Conservation (phyloP, 2,797 vertebrate genomes). For the Paramormyrops hopkinsi region DNA sequence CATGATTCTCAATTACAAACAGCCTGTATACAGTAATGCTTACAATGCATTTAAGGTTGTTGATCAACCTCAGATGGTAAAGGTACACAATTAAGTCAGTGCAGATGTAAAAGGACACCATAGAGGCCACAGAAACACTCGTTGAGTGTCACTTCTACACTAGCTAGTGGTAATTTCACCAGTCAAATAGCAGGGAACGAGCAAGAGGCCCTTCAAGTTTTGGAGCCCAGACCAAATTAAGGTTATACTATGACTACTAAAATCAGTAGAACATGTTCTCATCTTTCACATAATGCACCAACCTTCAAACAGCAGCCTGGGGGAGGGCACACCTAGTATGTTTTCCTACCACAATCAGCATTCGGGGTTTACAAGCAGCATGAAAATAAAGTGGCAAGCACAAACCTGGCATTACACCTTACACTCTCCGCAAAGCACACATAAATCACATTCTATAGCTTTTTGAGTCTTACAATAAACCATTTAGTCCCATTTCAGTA, state of each 20-base stretch:
- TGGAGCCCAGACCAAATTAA: not conserved
- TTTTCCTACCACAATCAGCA: not conserved
- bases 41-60: not conserved
- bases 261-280: not conserved
- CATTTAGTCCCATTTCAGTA: not conserved
- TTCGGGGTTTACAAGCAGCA: not conserved
- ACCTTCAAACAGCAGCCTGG: not conserved
- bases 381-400: not conserved
- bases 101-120: not conserved
- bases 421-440: not conserved
- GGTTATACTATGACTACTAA: not conserved
- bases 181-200: not conserved
- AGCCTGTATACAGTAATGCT: not conserved
- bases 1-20: not conserved
- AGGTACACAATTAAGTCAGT: not conserved
- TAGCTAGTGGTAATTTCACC: not conserved
- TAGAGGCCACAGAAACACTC: not conserved
- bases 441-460: not conserved
- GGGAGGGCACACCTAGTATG: not conserved
- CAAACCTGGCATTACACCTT: not conserved
- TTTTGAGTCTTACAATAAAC: not conserved
- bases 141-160: not conserved
- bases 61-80: not conserved
- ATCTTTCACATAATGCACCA: not conserved
- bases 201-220: not conserved